A percentile compares a stretch with the other conserved stretches of the same genome.
Conservation (phyloP, 2,113 vertebrate species). For the Myanophis thanlyinensis region DNA sequence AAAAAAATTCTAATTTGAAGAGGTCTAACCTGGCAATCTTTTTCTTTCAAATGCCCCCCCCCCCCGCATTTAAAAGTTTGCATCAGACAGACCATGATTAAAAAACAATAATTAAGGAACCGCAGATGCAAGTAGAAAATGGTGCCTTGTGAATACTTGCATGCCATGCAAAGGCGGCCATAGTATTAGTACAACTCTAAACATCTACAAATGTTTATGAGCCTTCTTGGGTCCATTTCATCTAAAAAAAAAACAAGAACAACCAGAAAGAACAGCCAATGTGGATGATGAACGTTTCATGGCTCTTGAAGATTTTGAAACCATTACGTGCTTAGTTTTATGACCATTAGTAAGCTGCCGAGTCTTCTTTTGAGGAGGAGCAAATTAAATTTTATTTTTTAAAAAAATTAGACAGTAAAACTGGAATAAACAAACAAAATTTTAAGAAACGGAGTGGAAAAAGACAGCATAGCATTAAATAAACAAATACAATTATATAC, state of each 20-base stretch:
- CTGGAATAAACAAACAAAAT: not conserved
- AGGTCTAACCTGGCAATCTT: not conserved
- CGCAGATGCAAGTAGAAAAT: not conserved
- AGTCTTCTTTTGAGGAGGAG: not conserved
- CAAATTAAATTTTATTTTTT: slow-evolving; percentile 20
- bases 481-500: slow-evolving; percentile 17
- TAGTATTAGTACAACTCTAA: not conserved
- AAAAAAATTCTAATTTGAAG: no score
- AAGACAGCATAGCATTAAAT: slow-evolving; percentile 4
- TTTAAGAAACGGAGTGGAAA: not conserved
- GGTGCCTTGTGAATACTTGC: not conserved
- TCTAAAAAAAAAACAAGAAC: not conserved
- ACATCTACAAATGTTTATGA: not conserved
- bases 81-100: not conserved
- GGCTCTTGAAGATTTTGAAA: not conserved
- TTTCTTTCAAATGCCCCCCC: not conserved
- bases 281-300: not conserved
- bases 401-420: not conserved
- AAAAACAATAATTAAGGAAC: not conserved
- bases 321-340: not conserved
- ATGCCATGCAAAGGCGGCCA: not conserved
- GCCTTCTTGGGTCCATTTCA: not conserved
- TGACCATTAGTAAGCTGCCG: not conserved
- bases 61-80: not conserved
- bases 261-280: not conserved